Conservation (phyloP, 2,888 invertebrate genomes). For the Drosophila neotestacea region DNA sequence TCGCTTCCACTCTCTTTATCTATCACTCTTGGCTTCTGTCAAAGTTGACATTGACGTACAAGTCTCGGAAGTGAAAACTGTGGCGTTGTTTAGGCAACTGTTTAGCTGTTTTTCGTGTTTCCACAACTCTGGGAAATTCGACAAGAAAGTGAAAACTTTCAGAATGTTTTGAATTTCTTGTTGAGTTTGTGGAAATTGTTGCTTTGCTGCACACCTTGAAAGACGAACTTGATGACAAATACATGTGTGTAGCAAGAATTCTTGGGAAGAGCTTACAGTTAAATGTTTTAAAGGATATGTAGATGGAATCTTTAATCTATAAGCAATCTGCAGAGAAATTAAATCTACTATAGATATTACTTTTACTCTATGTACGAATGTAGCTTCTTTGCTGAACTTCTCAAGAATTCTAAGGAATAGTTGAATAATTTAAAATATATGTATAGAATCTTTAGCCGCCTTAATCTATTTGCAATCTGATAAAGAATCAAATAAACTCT, state of each 20-base stretch:
- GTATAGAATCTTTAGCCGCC: slow-evolving; percentile 9
- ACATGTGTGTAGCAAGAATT: slow-evolving; percentile 8
- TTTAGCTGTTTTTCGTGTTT: slow-evolving; percentile 70
- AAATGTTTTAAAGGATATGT: not conserved
- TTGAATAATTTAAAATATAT: not conserved
- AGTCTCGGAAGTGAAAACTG: slow-evolving; percentile 66
- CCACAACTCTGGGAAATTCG: slow-evolving; percentile 13
- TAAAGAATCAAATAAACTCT: slow-evolving; percentile 1
- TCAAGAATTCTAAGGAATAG: no score
- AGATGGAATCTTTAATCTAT: no score
- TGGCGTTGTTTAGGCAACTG: slow-evolving; percentile 56
- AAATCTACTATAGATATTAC: no score
- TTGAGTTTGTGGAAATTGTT: slow-evolving; percentile 1
- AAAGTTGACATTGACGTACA: slow-evolving; percentile 79
- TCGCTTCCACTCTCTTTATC: not conserved
- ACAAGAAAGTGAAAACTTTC: slow-evolving; percentile 61
- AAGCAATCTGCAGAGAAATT: no score
- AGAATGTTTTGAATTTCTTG: slow-evolving; percentile 35
- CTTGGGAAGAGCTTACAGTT: not conserved
- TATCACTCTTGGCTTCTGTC: slow-evolving; percentile 62
- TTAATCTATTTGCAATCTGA: slow-evolving; percentile 9
- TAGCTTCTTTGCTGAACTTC: no score
- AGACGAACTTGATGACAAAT: not conserved
- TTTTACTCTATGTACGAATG: no score
- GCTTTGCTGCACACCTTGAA: slow-evolving; percentile 6